Percentiles rank a stretch among this genome's conserved stretches.
phyloP scores from a whole-genome alignment of 1,140 invertebrate species.

The Anastrepha ludens region DNA sequence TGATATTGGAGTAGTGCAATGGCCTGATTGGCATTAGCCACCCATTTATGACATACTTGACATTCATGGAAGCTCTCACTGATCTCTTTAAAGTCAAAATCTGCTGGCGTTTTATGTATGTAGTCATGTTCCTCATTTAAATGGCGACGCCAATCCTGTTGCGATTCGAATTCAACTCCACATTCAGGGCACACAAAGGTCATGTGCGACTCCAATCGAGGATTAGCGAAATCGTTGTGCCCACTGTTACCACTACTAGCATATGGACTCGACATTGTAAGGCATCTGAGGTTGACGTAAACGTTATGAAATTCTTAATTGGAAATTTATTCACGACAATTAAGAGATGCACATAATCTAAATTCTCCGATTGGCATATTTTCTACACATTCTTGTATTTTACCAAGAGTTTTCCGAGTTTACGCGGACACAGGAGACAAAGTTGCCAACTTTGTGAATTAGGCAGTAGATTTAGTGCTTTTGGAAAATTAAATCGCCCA shows the following conservation, averaged over 20 bases:
- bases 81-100: conserved; percentile 70
- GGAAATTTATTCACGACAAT: not conserved
- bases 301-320: not conserved
- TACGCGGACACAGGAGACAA: too few species aligned
- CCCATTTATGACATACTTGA: conserved; percentile 68
- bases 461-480: too few species aligned
- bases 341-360: too few species aligned
- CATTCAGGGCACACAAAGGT: conserved; percentile 70
- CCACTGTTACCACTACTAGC: not conserved
- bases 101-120: conserved; percentile 63
- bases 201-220: conserved; percentile 68
- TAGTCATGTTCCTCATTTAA: conserved; percentile 67
- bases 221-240: conserved; percentile 58
- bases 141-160: conserved; percentile 69
- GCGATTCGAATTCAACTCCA: conserved; percentile 67
- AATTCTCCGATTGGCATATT: too few species aligned
- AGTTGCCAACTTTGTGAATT: too few species aligned
- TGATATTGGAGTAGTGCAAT: conserved; percentile 70
- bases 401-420: too few species aligned
- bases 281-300: not conserved
- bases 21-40: conserved; percentile 68
- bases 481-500: too few species aligned
- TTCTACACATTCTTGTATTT: too few species aligned
- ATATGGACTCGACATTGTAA: not conserved
- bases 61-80: conserved; percentile 69